Conservation (phyloP, 23 tunicate species). For the Botrylloides violaceus region DNA sequence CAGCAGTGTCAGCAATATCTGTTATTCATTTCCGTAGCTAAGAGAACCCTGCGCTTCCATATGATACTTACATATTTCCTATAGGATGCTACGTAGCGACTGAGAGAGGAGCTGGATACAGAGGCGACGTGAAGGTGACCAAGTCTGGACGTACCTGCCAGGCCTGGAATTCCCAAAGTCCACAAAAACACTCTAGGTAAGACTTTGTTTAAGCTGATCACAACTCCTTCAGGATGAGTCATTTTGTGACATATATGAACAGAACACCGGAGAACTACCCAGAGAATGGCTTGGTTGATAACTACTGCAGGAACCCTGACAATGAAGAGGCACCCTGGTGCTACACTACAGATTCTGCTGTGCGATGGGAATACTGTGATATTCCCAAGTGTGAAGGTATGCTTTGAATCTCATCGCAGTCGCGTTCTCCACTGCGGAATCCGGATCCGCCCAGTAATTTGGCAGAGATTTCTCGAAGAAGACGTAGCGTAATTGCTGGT, state of each 20-base stretch:
- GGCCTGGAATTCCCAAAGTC: conserved; percentile 7
- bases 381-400: background rate
- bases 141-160: background rate
- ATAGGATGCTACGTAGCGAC: background rate
- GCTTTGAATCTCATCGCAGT: no score
- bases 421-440: no score
- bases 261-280: background rate
- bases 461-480: no score
- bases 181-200: conserved; percentile 13
- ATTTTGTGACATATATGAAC: background rate
- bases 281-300: background rate
- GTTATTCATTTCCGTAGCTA: no score
- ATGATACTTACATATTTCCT: no score
- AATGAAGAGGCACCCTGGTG: background rate
- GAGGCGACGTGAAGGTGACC: background rate
- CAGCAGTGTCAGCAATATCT: no score
- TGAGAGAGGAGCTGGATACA: background rate
- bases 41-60: no score
- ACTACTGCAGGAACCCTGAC: background rate
- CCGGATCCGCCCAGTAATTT: no score
- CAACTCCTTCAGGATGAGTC: no score
- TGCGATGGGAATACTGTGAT: conserved; percentile 8
- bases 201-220: no score
- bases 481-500: no score
- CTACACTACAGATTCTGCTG: background rate